A percentile compares a stretch with the other conserved stretches of the same genome.
phyloP scores from a whole-genome alignment of 2,888 invertebrate genomes.

The Troides oblongomaculatus region DNA sequence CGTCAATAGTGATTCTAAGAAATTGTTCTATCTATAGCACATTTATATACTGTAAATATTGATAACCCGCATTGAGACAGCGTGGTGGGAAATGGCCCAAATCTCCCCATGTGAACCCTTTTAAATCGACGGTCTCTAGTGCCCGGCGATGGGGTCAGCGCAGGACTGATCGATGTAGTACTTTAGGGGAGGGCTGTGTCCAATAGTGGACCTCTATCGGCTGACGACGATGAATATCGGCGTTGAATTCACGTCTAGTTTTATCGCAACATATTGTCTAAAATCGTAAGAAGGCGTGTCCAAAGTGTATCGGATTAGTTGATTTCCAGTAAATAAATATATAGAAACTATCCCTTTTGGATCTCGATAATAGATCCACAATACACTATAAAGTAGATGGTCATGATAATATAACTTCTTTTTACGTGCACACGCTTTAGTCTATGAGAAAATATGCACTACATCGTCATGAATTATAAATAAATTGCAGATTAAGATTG shows the following conservation, averaged over 20 bases:
- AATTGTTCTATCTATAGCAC: too few relatives aligned
- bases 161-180: too few relatives aligned
- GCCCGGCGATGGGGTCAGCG: too few relatives aligned
- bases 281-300: background rate
- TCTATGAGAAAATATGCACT: slow-evolving; percentile 1
- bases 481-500: slow-evolving; percentile 8
- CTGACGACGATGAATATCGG: background rate
- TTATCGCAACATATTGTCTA: background rate
- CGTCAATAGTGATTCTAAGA: too few relatives aligned
- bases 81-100: too few relatives aligned
- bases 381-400: background rate
- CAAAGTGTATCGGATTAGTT: slow-evolving; percentile 2
- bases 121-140: too few relatives aligned
- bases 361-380: background rate
- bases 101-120: too few relatives aligned
- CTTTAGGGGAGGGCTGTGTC: too few relatives aligned
- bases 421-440: slow-evolving; percentile 4
- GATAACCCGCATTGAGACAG: too few relatives aligned
- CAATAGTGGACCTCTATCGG: too few relatives aligned
- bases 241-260: background rate
- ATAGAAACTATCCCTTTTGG: slow-evolving; percentile 2
- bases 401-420: background rate
- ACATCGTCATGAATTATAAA: slow-evolving; percentile 7
- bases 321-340: slow-evolving; percentile 16
- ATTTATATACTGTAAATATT: too few relatives aligned